A percentile compares a stretch with the other conserved stretches of the same genome.
phyloP scores from a whole-genome alignment of 2,113 vertebrate species.

The Perccottus glenii region DNA sequence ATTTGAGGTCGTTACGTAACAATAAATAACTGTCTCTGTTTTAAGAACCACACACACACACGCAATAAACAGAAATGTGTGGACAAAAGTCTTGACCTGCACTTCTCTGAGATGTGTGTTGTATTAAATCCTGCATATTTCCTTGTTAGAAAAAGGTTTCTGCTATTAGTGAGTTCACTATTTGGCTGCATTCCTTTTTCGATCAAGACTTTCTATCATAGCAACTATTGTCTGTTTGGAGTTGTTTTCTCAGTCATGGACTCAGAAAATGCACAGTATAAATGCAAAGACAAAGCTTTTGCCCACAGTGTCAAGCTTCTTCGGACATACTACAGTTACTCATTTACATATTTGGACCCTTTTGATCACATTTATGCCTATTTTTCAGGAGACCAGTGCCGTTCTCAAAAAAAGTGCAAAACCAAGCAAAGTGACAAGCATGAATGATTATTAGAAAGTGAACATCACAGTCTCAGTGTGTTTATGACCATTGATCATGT shows the following conservation, averaged over 20 bases:
- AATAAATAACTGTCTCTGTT: no score
- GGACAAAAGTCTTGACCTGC: no score
- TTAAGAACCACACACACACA: no score
- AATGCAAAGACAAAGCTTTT: slow-evolving; percentile 14
- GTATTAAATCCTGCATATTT: not conserved
- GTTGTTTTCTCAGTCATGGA: not conserved
- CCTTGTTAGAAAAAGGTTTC: not conserved
- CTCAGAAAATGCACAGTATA: not conserved
- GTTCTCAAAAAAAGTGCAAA: not conserved
- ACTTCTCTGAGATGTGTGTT: no score
- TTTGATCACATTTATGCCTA: not conserved
- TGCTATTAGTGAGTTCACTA: not conserved
- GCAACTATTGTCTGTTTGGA: slow-evolving; percentile 6
- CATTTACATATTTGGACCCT: slow-evolving; percentile 7
- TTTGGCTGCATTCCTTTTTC: not conserved
- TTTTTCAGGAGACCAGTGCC: no score
- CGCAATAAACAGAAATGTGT: no score
- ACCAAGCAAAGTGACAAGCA: not conserved
- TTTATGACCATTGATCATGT: slow-evolving; percentile 14
- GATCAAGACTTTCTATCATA: not conserved
- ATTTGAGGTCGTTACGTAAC: no score
- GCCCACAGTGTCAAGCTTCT: slow-evolving; percentile 1
- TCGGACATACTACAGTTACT: slow-evolving; percentile 10
- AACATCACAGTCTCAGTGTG: not conserved
- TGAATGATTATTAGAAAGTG: slow-evolving; percentile 3